Percentiles rank a stretch among this genome's conserved stretches.
phyloP scores from a whole-genome alignment of 2,888 invertebrate genomes.

The Synanthedon formicaeformis region DNA sequence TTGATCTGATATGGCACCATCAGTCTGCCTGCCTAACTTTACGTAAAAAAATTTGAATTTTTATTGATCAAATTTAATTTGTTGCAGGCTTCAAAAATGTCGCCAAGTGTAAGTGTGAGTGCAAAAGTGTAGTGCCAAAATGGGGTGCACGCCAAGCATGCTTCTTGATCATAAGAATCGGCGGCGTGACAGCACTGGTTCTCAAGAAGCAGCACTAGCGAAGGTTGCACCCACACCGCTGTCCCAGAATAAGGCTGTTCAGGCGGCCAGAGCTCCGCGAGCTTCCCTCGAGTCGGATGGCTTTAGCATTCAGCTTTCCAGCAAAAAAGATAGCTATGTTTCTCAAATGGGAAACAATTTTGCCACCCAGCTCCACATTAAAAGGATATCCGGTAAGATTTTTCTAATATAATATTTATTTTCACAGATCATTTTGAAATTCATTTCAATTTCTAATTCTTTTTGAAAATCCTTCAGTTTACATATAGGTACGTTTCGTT shows the following conservation, averaged over 20 bases:
- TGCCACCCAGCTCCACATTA: conserved; percentile 64
- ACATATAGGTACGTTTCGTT: too few relatives aligned
- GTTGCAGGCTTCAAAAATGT: conserved; percentile 1
- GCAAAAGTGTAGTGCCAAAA: conserved; percentile 62
- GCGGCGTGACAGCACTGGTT: conserved; percentile 65
- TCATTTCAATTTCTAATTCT: too few relatives aligned
- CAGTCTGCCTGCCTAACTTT: too few relatives aligned
- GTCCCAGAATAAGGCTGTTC: conserved; percentile 55
- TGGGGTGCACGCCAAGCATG: conserved; percentile 76
- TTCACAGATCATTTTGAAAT: neutral
- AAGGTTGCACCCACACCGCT: conserved; percentile 55
- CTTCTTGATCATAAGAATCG: conserved; percentile 72
- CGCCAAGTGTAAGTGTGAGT: conserved; percentile 27
- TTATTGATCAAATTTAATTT: neutral
- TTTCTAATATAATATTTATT: neutral
- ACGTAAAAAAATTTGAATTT: too few relatives aligned
- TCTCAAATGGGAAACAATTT: conserved; percentile 68
- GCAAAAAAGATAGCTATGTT: conserved; percentile 66
- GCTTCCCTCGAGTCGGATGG: conserved; percentile 64
- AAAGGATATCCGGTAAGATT: conserved; percentile 62
- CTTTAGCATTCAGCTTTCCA: conserved; percentile 62
- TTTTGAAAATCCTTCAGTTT: too few relatives aligned
- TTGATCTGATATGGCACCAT: too few relatives aligned
- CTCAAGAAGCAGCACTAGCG: conserved; percentile 60
- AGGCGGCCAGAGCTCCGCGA: conserved; percentile 55